Conservation (phyloP, 1,140 invertebrate genomes). For the Harlomillsia oculata region DNA sequence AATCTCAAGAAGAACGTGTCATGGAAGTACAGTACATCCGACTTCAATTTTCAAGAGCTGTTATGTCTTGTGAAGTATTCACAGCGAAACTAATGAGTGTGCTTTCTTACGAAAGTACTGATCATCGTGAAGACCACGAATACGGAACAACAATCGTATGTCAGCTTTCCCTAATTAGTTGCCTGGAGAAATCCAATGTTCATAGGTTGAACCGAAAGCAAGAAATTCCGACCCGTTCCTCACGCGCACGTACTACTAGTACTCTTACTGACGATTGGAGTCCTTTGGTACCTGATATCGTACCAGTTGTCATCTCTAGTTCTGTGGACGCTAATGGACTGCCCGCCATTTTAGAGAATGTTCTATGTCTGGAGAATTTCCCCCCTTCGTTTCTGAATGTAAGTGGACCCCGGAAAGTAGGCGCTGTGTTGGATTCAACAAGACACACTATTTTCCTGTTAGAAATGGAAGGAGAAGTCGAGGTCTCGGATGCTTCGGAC, state of each 20-base stretch:
- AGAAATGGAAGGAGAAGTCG: slow-evolving; percentile 91
- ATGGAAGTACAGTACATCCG: background rate
- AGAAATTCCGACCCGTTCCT: background rate
- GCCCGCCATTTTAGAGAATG: slow-evolving; percentile 1
- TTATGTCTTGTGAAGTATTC: background rate
- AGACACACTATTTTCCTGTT: slow-evolving; percentile 69
- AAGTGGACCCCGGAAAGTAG: slow-evolving; percentile 76
- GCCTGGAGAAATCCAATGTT: slow-evolving; percentile 4
- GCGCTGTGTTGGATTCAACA: slow-evolving; percentile 70
- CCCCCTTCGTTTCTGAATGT: slow-evolving; percentile 48
- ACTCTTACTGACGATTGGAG: background rate
- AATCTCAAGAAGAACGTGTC: background rate
- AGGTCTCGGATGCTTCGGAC: slow-evolving; percentile 1
- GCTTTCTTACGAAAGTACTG: too few relatives aligned
- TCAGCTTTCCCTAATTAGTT: too few relatives aligned
- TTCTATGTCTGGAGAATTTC: slow-evolving; percentile 18
- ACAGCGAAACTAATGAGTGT: too few relatives aligned
- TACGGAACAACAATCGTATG: too few relatives aligned
- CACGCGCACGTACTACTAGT: background rate
- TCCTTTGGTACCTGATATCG: background rate
- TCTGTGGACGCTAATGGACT: background rate
- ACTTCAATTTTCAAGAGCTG: slow-evolving; percentile 6
- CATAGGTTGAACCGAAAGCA: background rate
- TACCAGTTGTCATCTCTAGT: background rate
- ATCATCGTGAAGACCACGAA: too few relatives aligned